A percentile compares a stretch with the other conserved stretches of the same genome.
These are phyloP conservation scores for Cnemophilus loriae DNA, from an alignment of 2,113 vertebrate genomes.

Conservation along the genomic window DNA sequence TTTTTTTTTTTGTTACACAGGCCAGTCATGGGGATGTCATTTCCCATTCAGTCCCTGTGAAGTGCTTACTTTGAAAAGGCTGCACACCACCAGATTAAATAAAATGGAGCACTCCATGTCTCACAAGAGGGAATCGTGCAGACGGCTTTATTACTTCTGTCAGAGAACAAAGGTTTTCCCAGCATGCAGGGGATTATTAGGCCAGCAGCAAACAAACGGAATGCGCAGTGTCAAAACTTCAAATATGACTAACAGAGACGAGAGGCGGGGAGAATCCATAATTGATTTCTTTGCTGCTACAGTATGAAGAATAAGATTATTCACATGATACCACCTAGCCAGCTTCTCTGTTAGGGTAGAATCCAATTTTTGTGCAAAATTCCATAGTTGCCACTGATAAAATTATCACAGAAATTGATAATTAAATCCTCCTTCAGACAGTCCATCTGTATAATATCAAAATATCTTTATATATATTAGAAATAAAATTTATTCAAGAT, in stretches of 20 bases:
- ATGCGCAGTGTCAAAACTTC: conserved; percentile 63
- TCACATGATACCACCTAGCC: neutral
- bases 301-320: conserved; percentile 17
- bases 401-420: neutral
- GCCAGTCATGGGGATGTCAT: conserved; percentile 60
- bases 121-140: conserved; percentile 74
- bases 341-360: neutral
- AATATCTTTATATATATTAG: neutral
- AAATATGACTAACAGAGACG: conserved; percentile 54
- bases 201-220: conserved; percentile 73
- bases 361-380: neutral
- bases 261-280: conserved; percentile 8
- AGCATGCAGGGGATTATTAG: conserved; percentile 75
- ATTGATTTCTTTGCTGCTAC: conserved; percentile 69
- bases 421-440: neutral
- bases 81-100: conserved; percentile 75
- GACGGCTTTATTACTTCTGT: conserved; percentile 82
- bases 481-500: neutral
- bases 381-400: neutral
- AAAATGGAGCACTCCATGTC: conserved; percentile 69
- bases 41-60: conserved; percentile 66
- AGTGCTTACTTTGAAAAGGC: conserved; percentile 78
- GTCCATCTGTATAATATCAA: neutral
- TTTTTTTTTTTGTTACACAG: conserved; percentile 33
- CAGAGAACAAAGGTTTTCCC: conserved; percentile 79